Percentiles rank a stretch among this genome's conserved stretches.
phyloP scores from a whole-genome alignment of 2,113 vertebrate species.

The Phasianus colchicus region DNA sequence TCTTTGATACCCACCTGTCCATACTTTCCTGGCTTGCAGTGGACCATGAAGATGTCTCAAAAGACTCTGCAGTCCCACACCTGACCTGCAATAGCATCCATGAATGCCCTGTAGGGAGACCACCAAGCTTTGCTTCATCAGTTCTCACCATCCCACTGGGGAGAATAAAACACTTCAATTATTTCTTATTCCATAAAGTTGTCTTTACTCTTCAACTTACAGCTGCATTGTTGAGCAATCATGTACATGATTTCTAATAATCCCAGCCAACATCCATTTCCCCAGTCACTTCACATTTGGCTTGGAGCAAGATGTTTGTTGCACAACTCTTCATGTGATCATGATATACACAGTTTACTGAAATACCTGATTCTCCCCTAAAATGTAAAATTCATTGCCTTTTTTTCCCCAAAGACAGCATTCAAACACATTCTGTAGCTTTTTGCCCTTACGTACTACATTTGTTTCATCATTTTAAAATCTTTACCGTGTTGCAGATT shows the following conservation, averaged over 20 bases:
- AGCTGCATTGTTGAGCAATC: slow-evolving; percentile 56
- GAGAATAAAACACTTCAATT: slow-evolving; percentile 34
- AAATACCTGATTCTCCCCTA: slow-evolving; percentile 13
- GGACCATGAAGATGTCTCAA: neutral
- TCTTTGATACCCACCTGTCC: neutral
- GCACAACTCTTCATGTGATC: neutral
- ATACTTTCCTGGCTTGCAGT: neutral
- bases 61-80: neutral
- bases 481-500: neutral
- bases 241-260: slow-evolving; percentile 17
- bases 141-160: neutral
- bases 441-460: neutral
- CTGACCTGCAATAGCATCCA: neutral
- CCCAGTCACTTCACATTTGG: neutral
- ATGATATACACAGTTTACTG: neutral
- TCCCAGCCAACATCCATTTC: neutral
- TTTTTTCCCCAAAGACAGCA: neutral
- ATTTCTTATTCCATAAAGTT: slow-evolving; percentile 52
- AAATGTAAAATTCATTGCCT: neutral
- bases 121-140: neutral
- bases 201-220: slow-evolving; percentile 58
- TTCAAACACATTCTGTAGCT: neutral
- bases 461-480: neutral
- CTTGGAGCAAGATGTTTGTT: neutral
- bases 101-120: neutral